Base-by-base conservation (phyloP, 1,140 invertebrate species). In the Octopus bimaculoides region DNA sequence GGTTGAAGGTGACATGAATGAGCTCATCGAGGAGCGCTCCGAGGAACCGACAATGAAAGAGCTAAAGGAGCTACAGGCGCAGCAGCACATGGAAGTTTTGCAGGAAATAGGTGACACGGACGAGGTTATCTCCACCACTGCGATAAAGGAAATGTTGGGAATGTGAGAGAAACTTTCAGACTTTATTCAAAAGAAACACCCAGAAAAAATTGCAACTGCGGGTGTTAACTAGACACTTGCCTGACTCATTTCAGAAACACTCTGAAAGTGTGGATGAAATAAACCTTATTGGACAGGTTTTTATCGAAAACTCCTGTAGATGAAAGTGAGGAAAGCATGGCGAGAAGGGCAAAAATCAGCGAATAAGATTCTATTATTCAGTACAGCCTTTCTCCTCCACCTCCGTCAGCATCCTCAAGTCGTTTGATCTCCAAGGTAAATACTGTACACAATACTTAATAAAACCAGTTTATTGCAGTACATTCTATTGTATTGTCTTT, bases 41-140 rank as follows among this genome's bases (percentile, higher is more conserved):
- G n/a, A 66, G 61, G 61, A 66, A 66, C 61, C 3, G 61, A 66
- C 61, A 66, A 66, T n/a, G 61, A 3, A 66, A 41, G 26, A 41
- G 26, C 26, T 41, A 41, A 41, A 41, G 61, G n/a, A 66, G 3
- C 61, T 66, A 66, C 61, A 66, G 61, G 3, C 61, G 61, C 61
- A 66, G 61, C 61, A 66, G 61, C 61, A 66, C 61, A 66, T n/a
- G n/a, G 61, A 66, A 3, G 61, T 14, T 66, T 66, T 66, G 61
- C 61, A 66, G 61, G 61, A 66, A 66, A 66, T 66, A 66, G 61
- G 61, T 66, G 61, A 66, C 61, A n/a, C 61, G 61, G 61, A 66
- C 1, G 61, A 66, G 61, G 61, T 66, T 66, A 66, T 66, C 61
- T 66, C 61, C 3, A 3, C 61, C 12, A 66, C 12, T 66, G 61